These are phyloP conservation scores for Acipenser oxyrinchus DNA, from an alignment of 2,797 vertebrate species.

Conservation along the genomic window DNA sequence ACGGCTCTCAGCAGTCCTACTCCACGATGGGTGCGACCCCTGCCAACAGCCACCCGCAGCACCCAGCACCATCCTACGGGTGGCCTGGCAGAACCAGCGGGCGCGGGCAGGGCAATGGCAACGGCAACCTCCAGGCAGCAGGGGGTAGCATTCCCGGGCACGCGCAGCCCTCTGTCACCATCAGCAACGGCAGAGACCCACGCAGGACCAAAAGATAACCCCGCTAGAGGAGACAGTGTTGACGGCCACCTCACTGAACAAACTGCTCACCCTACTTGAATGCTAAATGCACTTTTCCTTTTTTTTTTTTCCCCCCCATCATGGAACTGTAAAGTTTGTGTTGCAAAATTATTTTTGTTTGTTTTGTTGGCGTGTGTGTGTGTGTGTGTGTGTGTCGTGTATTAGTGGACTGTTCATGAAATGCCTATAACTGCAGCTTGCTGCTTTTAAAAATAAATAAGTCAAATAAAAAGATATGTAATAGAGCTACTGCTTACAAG, in stretches of 20 bases:
- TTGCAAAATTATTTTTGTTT: no score
- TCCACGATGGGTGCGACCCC: constrained; percentile 57
- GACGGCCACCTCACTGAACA: constrained; percentile 33
- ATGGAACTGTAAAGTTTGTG: no score
- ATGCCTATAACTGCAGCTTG: no score
- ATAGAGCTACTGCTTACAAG: no score
- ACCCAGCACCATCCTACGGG: constrained; percentile 46
- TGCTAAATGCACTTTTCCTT: constrained; percentile 90
- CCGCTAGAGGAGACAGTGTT: constrained; percentile 18
- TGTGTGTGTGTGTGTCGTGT: no score
- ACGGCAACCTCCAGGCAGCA: constrained; percentile 39
- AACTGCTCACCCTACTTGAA: constrained; percentile 85
- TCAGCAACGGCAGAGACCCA: constrained; percentile 94
- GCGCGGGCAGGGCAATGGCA: constrained; percentile 60
- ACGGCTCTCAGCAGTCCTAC: constrained; percentile 67
- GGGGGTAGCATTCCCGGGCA: constrained; percentile 43
- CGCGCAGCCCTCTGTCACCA: constrained; percentile 65
- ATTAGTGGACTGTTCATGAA: no score
- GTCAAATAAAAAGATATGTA: no score
- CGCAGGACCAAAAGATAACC: constrained; percentile 94
- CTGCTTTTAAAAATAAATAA: no score
- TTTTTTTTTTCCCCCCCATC: no score
- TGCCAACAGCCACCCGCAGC: constrained; percentile 47
- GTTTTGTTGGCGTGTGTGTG: no score
- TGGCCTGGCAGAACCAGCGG: constrained; percentile 71